Base-by-base conservation (phyloP, 2,888 invertebrate genomes). In the Plagodis pulveraria region DNA sequence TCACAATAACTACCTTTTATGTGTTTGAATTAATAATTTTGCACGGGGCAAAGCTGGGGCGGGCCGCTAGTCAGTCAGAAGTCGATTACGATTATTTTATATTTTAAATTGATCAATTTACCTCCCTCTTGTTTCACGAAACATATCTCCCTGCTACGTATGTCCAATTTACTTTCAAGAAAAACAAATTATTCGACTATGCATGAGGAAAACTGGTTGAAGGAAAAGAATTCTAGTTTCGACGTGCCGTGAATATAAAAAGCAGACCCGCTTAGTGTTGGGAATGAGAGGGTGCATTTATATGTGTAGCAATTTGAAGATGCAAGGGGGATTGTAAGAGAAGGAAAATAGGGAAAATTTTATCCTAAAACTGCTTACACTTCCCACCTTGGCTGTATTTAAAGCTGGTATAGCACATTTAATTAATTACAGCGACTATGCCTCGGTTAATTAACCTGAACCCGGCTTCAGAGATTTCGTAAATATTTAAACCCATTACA, bases 371-470 rank as follows among this genome's bases (percentile, higher is more conserved):
- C 44, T 47, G 47, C n/a, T 38, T 36, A 38, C 11, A 32, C 48
- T 49, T 38, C 34, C 38, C 12, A 33, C 33, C 40, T 49, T 7
- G 42, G 12, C 9, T 22, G 12, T 11, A 34, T 34, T 42, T 42
- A 34, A 40, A 42, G 42, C 34, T 34, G 40, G 12, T 11, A 40
- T 41, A 40, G 52, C 33, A 53, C 49, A 41, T 44, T 53, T 57
- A 38, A 51, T 45, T 53, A 44, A 51, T 51, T 47, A 57, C 44
- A 33, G 45, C 45, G 52, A 40, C 44, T 49, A 47, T 44, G 48
- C 43, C 42, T 38, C 55, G 56, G 44, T 60, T 60, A 60, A 60
- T 60, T 60, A 60, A 48, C n/a, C 41, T 48, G 48, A 35, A 48
- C 49, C 12, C 54, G 38, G 50, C 47, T 53, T 58, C 35, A 40